phyloP scores from a whole-genome alignment of 2,797 vertebrate species.

The Presbytis comata region DNA sequence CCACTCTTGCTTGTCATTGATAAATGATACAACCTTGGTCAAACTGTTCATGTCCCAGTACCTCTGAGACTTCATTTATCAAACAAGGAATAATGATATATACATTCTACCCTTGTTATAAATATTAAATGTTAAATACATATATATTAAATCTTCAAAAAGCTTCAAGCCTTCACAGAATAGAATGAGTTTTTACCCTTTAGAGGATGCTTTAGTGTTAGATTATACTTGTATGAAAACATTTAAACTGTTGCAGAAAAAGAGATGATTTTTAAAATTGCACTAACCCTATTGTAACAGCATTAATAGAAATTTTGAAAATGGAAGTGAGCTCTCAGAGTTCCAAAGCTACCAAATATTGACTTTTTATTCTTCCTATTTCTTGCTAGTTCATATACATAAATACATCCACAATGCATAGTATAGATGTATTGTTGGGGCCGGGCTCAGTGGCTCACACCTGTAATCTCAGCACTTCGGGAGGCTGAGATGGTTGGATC shows the following conservation, averaged over 20 bases:
- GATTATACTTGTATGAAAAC: neutral
- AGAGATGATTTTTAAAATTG: neutral
- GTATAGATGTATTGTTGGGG: neutral
- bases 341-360: neutral
- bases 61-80: conserved; percentile 57
- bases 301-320: conserved; percentile 11
- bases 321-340: neutral
- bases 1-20: conserved; percentile 24
- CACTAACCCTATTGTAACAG: neutral
- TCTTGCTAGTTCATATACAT: neutral
- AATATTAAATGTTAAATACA: conserved; percentile 66
- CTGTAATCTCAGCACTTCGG: neutral
- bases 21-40: conserved; percentile 45
- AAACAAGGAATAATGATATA: conserved; percentile 31
- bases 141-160: conserved; percentile 60
- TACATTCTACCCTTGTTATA: conserved; percentile 59
- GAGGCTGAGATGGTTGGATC: neutral
- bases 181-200: conserved; percentile 47
- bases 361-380: neutral
- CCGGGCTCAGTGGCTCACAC: neutral
- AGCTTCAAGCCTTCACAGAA: conserved; percentile 49
- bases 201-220: conserved; percentile 11
- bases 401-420: neutral
- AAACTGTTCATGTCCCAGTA: conserved; percentile 23
- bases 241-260: neutral